phyloP scores from a whole-genome alignment of 2,797 vertebrate genomes.

The Enteromius mattozi region DNA sequence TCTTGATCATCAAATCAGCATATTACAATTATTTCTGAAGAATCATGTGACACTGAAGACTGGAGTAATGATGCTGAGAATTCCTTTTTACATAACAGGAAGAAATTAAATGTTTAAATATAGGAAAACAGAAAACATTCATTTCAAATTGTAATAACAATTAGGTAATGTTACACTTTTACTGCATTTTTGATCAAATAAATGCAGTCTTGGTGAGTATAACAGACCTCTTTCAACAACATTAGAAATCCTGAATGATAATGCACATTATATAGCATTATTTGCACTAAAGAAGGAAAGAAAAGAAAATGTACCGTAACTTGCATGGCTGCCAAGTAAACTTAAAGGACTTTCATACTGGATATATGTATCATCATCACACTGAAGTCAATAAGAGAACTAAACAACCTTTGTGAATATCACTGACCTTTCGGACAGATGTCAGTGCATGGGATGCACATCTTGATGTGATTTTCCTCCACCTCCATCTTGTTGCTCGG shows the following conservation, averaged over 20 bases:
- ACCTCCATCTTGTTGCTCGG: constrained; percentile 99
- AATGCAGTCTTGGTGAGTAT: background rate
- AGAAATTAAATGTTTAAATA: background rate
- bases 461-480: constrained; percentile 92
- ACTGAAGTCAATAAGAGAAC: background rate
- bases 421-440: constrained; percentile 95
- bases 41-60: background rate
- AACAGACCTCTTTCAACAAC: background rate
- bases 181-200: background rate
- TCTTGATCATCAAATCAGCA: background rate
- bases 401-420: background rate
- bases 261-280: background rate
- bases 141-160: background rate
- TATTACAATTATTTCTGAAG: background rate
- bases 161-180: background rate
- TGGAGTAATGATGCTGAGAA: background rate
- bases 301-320: background rate
- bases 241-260: background rate
- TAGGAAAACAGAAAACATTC: background rate
- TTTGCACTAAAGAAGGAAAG: background rate
- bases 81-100: background rate
- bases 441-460: constrained; percentile 97
- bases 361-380: background rate
- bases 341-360: background rate
- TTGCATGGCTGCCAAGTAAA: background rate